phyloP scores from a whole-genome alignment of 2,888 invertebrate species.

The Girardia tigrina region DNA sequence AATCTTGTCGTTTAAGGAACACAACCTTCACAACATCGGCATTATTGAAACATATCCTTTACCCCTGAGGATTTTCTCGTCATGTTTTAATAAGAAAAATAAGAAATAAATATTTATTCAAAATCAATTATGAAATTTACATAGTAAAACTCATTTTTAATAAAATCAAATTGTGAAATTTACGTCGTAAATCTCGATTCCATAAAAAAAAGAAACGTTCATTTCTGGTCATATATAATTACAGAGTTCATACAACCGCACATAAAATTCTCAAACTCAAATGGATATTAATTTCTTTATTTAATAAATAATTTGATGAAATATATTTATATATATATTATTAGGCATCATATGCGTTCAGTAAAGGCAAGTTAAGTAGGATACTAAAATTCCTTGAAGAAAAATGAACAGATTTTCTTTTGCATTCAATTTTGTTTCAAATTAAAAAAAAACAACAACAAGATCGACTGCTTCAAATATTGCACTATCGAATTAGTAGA shows the following conservation, averaged over 20 bases:
- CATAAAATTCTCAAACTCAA: constrained; percentile 23
- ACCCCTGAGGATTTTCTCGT: too few relatives aligned
- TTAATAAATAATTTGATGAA: constrained; percentile 1
- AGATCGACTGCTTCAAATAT: neutral
- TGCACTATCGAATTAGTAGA: neutral
- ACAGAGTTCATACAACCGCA: neutral
- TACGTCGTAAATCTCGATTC: constrained; percentile 8
- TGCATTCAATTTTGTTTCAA: neutral
- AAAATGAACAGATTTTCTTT: neutral
- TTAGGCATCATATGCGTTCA: neutral
- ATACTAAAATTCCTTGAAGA: neutral
- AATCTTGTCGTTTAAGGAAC: too few relatives aligned
- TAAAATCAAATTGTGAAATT: constrained; percentile 6
- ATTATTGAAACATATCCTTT: too few relatives aligned
- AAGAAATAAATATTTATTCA: constrained; percentile 7
- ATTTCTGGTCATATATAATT: constrained; percentile 16
- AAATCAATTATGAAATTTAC: constrained; percentile 23
- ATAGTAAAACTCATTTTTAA: constrained; percentile 17
- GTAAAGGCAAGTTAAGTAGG: neutral
- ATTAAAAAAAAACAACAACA: neutral
- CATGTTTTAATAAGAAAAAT: too few relatives aligned
- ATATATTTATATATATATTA: neutral
- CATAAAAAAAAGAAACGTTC: neutral
- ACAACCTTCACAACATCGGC: too few relatives aligned
- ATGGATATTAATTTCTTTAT: constrained; percentile 6